phyloP scores from a whole-genome alignment of 2,113 vertebrate species.

The Gallinago jamesoni region DNA sequence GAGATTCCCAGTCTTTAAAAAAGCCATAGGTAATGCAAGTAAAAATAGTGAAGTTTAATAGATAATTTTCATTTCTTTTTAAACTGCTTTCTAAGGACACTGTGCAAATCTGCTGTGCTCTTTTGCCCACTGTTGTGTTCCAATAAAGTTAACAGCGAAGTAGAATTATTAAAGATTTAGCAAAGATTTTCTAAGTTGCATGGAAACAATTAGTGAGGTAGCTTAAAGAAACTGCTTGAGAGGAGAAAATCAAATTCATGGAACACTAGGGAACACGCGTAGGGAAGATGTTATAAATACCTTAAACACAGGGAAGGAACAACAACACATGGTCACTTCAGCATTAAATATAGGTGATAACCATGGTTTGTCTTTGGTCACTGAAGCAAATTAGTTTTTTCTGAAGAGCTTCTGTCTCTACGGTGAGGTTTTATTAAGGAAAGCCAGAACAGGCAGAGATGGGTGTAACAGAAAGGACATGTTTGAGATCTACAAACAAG shows the following conservation, averaged over 20 bases:
- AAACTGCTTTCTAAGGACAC: not conserved
- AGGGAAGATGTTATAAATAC: not conserved
- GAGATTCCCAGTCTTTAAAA: not conserved
- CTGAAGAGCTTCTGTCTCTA: not conserved
- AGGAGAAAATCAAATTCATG: not conserved
- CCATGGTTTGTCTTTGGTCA: not conserved
- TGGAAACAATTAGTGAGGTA: not conserved
- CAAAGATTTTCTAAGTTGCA: not conserved
- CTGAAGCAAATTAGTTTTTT: not conserved
- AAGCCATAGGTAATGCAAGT: not conserved
- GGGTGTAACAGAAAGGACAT: not conserved
- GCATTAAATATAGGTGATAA: not conserved
- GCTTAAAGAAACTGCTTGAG: not conserved
- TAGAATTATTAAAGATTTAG: not conserved
- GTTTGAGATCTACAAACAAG: not conserved
- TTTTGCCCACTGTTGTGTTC: not conserved
- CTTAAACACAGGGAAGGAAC: not conserved
- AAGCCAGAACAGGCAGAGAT: not conserved
- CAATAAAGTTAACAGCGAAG: not conserved
- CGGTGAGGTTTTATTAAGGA: not conserved
- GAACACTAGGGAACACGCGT: not conserved
- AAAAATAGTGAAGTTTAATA: not conserved
- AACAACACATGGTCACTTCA: not conserved
- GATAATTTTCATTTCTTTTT: not conserved
- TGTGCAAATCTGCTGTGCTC: fast-evolving